These are phyloP conservation scores for Sebastes dallii DNA, from an alignment of 2,797 vertebrate genomes.

Conservation along the genomic window DNA sequence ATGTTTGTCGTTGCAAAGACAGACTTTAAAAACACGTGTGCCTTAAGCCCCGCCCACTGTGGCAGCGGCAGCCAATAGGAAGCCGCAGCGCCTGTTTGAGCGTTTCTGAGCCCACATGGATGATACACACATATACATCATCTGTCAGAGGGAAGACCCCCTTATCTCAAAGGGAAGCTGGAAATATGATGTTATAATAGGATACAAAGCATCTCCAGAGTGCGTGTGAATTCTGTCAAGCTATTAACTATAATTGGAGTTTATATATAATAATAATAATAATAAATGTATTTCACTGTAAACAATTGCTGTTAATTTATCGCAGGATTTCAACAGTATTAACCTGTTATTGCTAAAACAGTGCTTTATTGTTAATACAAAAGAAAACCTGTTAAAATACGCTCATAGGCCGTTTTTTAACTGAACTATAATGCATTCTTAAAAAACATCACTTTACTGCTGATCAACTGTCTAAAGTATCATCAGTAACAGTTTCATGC, in stretches of 20 bases:
- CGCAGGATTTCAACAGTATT: too few relatives aligned
- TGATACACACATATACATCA: not conserved
- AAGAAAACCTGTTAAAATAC: too few relatives aligned
- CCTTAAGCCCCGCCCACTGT: constrained; percentile 48
- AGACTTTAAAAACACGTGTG: constrained; percentile 67
- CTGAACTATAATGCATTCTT: too few relatives aligned
- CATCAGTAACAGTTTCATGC: too few relatives aligned
- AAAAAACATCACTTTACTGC: rapidly evolving
- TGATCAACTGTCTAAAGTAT: too few relatives aligned
- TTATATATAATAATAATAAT: too few relatives aligned
- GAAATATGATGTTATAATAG: not conserved
- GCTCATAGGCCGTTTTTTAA: too few relatives aligned
- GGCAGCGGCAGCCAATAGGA: constrained; percentile 57
- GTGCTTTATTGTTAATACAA: too few relatives aligned
- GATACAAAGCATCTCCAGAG: not conserved
- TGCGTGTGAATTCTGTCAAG: not conserved
- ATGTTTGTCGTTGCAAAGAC: constrained; percentile 57
- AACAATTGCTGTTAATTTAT: too few relatives aligned
- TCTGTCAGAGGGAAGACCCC: not conserved
- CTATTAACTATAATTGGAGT: not conserved
- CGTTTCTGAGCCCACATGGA: not conserved
- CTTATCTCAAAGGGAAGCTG: rapidly evolving
- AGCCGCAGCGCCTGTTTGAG: constrained; percentile 59
- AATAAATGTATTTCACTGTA: too few relatives aligned
- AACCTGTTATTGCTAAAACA: too few relatives aligned